These are phyloP conservation scores for Xyrauchen texanus DNA, from an alignment of 2,113 vertebrate species.

Conservation along the genomic window DNA sequence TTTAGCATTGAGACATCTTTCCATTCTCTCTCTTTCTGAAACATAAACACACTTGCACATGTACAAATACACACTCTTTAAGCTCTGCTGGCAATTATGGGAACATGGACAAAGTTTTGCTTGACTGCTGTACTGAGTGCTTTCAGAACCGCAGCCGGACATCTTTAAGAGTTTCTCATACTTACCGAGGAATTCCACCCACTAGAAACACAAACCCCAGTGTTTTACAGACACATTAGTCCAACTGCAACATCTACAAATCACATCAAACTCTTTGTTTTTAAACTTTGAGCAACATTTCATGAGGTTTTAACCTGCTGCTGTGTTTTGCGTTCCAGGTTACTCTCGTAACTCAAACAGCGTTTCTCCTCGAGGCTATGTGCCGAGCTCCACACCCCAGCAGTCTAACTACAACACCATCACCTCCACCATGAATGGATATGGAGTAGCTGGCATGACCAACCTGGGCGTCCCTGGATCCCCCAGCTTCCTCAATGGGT, in stretches of 20 bases:
- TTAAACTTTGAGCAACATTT: no score
- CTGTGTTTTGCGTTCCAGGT: conserved; percentile 68
- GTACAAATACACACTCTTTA: not conserved
- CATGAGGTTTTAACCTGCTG: conserved; percentile 1
- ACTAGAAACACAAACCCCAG: conserved; percentile 25
- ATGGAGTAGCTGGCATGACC: conserved; percentile 80
- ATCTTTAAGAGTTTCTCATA: conserved; percentile 12
- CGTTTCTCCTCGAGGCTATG: conserved; percentile 85
- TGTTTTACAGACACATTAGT: conserved; percentile 8
- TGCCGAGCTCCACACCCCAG: conserved; percentile 89
- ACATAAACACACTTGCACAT: not conserved
- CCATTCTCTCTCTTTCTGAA: not conserved
- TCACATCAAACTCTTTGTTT: no score
- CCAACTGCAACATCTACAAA: not conserved
- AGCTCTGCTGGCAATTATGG: not conserved
- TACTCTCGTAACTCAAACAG: conserved; percentile 89
- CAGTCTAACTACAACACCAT: conserved; percentile 86
- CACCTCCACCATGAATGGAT: conserved; percentile 86
- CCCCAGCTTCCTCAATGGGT: conserved; percentile 94
- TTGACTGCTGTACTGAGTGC: not conserved
- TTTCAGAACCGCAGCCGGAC: conserved; percentile 1
- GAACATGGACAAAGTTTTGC: conserved; percentile 8
- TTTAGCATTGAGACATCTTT: not conserved
- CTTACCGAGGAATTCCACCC: not conserved
- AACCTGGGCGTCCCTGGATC: conserved; percentile 90